Conservation (phyloP, 2,888 invertebrate genomes). For the Anticlea derivata region DNA sequence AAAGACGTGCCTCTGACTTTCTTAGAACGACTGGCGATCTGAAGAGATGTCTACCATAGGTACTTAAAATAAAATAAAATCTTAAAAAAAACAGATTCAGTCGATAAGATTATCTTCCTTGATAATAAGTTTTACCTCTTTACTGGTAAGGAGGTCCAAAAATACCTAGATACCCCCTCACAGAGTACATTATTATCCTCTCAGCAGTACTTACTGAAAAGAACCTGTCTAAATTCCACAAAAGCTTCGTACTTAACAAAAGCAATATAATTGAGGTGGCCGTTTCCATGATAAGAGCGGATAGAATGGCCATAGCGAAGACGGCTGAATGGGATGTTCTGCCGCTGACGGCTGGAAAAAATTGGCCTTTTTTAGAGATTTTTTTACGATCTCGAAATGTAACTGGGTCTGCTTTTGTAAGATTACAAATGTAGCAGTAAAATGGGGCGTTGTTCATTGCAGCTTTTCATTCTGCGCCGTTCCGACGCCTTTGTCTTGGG, state of each 20-base stretch:
- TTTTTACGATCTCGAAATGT: slow-evolving; percentile 41
- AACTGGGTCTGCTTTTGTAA: slow-evolving; percentile 36
- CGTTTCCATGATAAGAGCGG: slow-evolving; percentile 36
- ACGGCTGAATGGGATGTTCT: slow-evolving; percentile 35
- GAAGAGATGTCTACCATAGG: too few species aligned
- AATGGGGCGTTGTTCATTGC: slow-evolving; percentile 34
- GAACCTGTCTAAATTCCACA: slow-evolving; percentile 16
- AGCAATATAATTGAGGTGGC: slow-evolving; percentile 37
- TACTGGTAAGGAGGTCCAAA: too few species aligned
- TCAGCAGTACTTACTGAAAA: slow-evolving; percentile 11
- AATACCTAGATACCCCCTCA: too few species aligned
- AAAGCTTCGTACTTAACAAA: slow-evolving; percentile 34
- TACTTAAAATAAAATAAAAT: too few species aligned
- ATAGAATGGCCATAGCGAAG: slow-evolving; percentile 32
- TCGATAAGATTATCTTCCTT: too few species aligned
- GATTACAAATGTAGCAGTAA: slow-evolving; percentile 32
- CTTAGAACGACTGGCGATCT: too few species aligned
- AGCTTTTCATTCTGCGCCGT: slow-evolving; percentile 20
- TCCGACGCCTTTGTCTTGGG: slow-evolving; percentile 11
- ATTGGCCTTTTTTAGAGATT: slow-evolving; percentile 35
- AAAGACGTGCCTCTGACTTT: too few species aligned
- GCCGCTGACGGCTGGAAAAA: slow-evolving; percentile 35
- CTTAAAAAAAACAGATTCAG: too few species aligned
- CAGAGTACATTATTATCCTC: background rate
- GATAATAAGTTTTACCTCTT: too few species aligned